Evolutionary conservation across 2,113 vertebrate species (phyloP), one percentile per base, ranked within the genome.

Genomic region (Pelecanoides urinatrix): DNA sequence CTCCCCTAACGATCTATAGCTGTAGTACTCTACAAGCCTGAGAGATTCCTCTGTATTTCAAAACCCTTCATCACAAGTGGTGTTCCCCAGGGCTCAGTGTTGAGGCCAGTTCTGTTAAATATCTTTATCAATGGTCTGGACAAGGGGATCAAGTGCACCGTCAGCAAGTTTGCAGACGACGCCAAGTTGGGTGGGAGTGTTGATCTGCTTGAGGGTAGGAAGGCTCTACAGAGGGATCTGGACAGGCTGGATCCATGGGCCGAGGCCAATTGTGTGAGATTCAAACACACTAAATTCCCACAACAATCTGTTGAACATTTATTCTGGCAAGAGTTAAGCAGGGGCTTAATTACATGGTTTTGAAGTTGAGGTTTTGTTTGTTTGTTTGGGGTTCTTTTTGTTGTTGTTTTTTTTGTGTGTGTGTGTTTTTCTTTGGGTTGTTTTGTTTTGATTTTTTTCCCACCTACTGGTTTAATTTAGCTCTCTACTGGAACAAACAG

Each of bases 131-230:
- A 16, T 21, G 3, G 38, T 22, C 8, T n/a, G 22, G 59, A 11
- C 1, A 4, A 44, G 23, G 15, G 9, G 12, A 66, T 21, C 0
- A 0, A 71, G 30, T 34, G 27, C 44, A 42, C 11, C 7, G 18
- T 44, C 50, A 34, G 32, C 56, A 36, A 71, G 25, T 27, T 27
- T 58, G 23, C 63, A 77, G 58, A 27, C 1, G 1, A 47, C n/a
- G 9, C 34, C 34, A 72, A 21, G 13, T 3, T 59, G 50, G 34
- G 44, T 1, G 2, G 70, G 34, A 40, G 9, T 6, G 34, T 12
- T 50, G 38, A 27, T 13, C 20, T 71, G 34, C 38, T 27, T 8
- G 34, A 75, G 50, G 7, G 18, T 6, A 58, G 50, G 7, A 62
- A 38, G 40, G 26, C 7, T 23, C 30, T 80, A 5, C 44, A 53